These are phyloP conservation scores for Melanotaenia maccullochi DNA, from an alignment of 2,797 vertebrate genomes.

Conservation along the genomic window DNA sequence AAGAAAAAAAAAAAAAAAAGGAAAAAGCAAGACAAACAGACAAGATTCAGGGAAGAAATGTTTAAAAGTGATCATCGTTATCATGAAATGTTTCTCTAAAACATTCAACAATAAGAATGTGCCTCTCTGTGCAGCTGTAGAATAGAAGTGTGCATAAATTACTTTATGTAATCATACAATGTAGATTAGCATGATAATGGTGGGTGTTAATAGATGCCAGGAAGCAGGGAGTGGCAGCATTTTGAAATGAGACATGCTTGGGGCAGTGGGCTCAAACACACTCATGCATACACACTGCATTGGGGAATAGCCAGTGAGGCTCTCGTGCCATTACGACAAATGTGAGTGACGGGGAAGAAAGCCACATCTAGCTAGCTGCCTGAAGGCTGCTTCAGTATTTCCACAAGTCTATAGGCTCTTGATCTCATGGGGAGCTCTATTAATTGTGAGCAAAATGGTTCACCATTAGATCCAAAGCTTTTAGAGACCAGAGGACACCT, in stretches of 20 bases:
- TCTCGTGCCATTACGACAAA: slow-evolving; percentile 82
- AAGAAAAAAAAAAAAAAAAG: slow-evolving; percentile 35
- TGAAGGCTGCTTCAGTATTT: slow-evolving; percentile 82
- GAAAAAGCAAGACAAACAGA: slow-evolving; percentile 39
- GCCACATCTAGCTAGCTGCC: slow-evolving; percentile 80
- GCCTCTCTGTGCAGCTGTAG: slow-evolving; percentile 87
- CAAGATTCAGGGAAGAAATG: slow-evolving; percentile 27
- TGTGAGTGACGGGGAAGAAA: slow-evolving; percentile 86
- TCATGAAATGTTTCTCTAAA: slow-evolving; percentile 64
- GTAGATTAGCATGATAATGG: slow-evolving; percentile 99
- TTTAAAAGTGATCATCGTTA: slow-evolving; percentile 38
- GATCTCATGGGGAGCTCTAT: slow-evolving; percentile 80
- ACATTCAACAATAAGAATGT: slow-evolving; percentile 82
- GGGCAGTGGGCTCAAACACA: slow-evolving; percentile 87
- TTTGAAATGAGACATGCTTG: slow-evolving; percentile 98
- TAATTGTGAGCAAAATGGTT: slow-evolving; percentile 84
- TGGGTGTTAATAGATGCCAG: slow-evolving; percentile 99
- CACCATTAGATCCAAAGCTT: slow-evolving; percentile 78
- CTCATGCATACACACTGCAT: slow-evolving; percentile 75
- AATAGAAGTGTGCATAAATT: slow-evolving; percentile 98
- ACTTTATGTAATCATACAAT: slow-evolving; percentile 99
- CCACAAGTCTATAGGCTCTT: slow-evolving; percentile 80
- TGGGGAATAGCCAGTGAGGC: slow-evolving; percentile 84
- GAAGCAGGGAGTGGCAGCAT: slow-evolving; percentile 97
- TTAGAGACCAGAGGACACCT: slow-evolving; percentile 74